Percentiles rank a stretch among this genome's conserved stretches.
Conservation (phyloP, 1,140 invertebrate genomes). For the Vanessa tameamea region DNA sequence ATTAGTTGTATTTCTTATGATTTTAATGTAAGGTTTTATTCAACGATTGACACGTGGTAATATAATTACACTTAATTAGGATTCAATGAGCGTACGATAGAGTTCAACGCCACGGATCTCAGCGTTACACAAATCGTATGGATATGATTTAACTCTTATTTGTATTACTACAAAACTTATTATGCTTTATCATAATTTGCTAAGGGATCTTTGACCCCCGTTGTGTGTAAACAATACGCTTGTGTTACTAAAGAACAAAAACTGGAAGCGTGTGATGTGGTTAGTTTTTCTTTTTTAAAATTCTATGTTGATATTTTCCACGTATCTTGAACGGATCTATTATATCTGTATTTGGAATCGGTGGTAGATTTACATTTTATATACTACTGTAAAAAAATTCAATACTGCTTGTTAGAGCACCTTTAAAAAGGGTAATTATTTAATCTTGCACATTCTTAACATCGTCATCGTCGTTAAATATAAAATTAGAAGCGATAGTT, state of each 20-base stretch:
- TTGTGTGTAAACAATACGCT: background rate
- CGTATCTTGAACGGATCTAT: no score
- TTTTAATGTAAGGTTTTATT: background rate
- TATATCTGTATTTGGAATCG: no score
- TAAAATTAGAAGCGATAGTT: no score
- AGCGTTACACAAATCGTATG: background rate
- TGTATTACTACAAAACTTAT: background rate
- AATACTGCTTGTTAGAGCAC: no score
- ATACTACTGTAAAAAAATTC: no score
- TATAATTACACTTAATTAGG: slow-evolving; percentile 28
- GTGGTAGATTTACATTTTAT: no score
- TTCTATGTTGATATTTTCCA: no score
- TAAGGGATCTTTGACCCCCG: background rate
- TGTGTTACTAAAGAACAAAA: background rate
- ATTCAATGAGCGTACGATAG: slow-evolving; percentile 40
- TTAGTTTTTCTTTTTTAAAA: no score
- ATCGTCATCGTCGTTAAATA: no score
- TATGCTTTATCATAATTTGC: slow-evolving; percentile 2
- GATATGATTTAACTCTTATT: slow-evolving; percentile 13
- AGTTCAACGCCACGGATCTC: slow-evolving; percentile 47
- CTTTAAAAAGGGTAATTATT: no score
- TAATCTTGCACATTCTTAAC: no score
- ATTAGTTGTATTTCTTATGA: slow-evolving; percentile 4
- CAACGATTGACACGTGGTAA: slow-evolving; percentile 15
- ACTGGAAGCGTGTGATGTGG: no score